These are phyloP conservation scores for Neodiprion lecontei DNA, from an alignment of 1,140 invertebrate species.

Conservation along the genomic window DNA sequence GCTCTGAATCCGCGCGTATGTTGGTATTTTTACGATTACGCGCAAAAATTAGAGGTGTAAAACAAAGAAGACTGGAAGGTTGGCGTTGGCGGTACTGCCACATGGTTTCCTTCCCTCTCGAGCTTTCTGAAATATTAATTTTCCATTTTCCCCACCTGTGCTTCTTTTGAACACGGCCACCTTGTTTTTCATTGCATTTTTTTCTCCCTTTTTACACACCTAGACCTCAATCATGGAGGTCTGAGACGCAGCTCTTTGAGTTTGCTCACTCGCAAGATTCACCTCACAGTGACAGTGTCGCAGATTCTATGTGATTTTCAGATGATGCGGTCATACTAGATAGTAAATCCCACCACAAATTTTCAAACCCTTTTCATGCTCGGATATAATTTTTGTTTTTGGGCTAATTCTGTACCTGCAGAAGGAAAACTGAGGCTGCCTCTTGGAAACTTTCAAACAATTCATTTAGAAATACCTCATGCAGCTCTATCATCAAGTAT, in stretches of 20 bases:
- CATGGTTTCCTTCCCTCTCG: slow-evolving; percentile 6
- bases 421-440: too few species aligned
- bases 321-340: slow-evolving; percentile 19
- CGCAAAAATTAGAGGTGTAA: not conserved
- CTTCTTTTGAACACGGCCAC: slow-evolving; percentile 16
- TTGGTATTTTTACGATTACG: not conserved
- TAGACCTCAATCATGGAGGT: slow-evolving; percentile 22
- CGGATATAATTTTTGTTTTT: too few species aligned
- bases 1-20: too few species aligned
- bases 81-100: not conserved
- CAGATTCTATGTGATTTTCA: slow-evolving; percentile 20
- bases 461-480: too few species aligned
- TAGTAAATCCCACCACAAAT: not conserved
- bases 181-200: slow-evolving; percentile 30
- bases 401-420: too few species aligned
- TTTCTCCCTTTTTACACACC: slow-evolving; percentile 12
- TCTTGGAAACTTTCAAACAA: too few species aligned
- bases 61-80: not conserved
- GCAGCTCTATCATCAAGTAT: too few species aligned
- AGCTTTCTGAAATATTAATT: slow-evolving; percentile 25
- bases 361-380: too few species aligned
- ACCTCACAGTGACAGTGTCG: slow-evolving; percentile 11
- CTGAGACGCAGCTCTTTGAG: slow-evolving; percentile 20
- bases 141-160: slow-evolving; percentile 25
- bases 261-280: slow-evolving; percentile 27